phyloP scores from a whole-genome alignment of 2,888 invertebrate species.

The Cheilosia soror region DNA sequence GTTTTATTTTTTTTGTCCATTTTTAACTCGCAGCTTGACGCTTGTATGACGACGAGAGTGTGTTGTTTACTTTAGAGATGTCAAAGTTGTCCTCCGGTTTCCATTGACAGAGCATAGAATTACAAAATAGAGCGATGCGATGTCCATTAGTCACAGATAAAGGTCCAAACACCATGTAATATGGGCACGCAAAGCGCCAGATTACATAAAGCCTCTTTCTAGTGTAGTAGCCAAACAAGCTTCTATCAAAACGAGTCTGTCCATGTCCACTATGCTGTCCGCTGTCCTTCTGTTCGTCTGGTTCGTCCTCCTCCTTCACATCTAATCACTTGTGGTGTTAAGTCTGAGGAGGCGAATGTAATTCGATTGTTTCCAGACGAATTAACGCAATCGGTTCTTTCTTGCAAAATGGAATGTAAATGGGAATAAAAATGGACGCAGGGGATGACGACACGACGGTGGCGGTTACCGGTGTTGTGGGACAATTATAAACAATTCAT shows the following conservation, averaged over 20 bases:
- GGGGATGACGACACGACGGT: conserved; percentile 25
- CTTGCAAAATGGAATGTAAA: conserved; percentile 74
- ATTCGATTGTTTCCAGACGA: conserved; percentile 74
- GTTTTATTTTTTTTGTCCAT: conserved; percentile 1
- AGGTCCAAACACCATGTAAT: conserved; percentile 68
- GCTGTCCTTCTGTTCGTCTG: not conserved
- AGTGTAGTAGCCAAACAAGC: not conserved
- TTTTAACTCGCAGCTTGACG: conserved; percentile 54
- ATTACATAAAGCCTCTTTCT: conserved; percentile 14
- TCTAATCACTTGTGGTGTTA: conserved; percentile 75
- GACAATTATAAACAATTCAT: conserved; percentile 75
- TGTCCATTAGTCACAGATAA: conserved; percentile 64
- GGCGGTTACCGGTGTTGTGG: conserved; percentile 52
- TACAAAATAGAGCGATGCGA: conserved; percentile 45
- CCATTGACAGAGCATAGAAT: conserved; percentile 59
- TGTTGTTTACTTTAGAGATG: conserved; percentile 72
- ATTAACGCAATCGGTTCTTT: conserved; percentile 70
- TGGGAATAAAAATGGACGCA: conserved; percentile 54
- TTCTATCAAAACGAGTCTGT: not conserved
- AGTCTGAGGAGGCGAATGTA: conserved; percentile 67
- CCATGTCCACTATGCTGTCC: not conserved
- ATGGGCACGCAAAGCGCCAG: conserved; percentile 54
- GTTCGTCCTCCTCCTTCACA: conserved; percentile 46
- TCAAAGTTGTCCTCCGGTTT: conserved; percentile 66
- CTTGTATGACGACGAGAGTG: conserved; percentile 68